Evolutionary conservation across 2,888 invertebrate genomes (phyloP).

Genomic region (Xestia xanthographa): DNA sequence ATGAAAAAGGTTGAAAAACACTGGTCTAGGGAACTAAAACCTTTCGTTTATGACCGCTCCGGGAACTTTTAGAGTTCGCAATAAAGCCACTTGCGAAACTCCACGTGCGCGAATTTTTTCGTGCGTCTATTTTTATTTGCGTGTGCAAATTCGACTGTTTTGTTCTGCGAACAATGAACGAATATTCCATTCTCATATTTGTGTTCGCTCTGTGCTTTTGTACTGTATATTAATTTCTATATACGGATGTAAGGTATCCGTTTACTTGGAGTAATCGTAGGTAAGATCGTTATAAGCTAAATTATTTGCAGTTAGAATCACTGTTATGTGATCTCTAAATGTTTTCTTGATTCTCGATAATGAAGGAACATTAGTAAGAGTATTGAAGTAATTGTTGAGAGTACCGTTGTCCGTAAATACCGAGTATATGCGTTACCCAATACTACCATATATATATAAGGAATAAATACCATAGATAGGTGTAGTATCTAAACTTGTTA

Average conservation of each 20-base stretch:
- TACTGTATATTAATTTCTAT: slow-evolving; percentile 38
- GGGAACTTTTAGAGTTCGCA: slow-evolving; percentile 61
- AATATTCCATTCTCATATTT: slow-evolving; percentile 45
- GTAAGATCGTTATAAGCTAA: slow-evolving; percentile 35
- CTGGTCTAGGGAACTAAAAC: slow-evolving; percentile 76
- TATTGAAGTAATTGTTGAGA: slow-evolving; percentile 43
- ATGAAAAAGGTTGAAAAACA: too few relatives aligned
- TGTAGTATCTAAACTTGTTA: slow-evolving; percentile 53
- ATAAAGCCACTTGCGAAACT: slow-evolving; percentile 72
- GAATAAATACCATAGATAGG: slow-evolving; percentile 42
- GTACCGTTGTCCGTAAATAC: slow-evolving; percentile 50
- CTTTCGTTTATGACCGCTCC: slow-evolving; percentile 68
- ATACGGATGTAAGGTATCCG: slow-evolving; percentile 43
- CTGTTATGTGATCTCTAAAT: slow-evolving; percentile 52
- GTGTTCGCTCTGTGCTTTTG: slow-evolving; percentile 7
- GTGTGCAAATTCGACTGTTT: slow-evolving; percentile 53
- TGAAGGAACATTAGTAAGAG: slow-evolving; percentile 40
- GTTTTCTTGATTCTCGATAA: slow-evolving; percentile 51
- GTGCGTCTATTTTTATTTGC: slow-evolving; percentile 65
- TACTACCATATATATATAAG: slow-evolving; percentile 34
- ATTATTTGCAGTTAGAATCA: slow-evolving; percentile 47
- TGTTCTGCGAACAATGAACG: slow-evolving; percentile 39
- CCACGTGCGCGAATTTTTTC: slow-evolving; percentile 64
- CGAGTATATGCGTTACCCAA: slow-evolving; percentile 41
- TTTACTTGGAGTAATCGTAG: slow-evolving; percentile 49